phyloP scores from a whole-genome alignment of 2,888 invertebrate species.

The Temnothorax rugatulus region DNA sequence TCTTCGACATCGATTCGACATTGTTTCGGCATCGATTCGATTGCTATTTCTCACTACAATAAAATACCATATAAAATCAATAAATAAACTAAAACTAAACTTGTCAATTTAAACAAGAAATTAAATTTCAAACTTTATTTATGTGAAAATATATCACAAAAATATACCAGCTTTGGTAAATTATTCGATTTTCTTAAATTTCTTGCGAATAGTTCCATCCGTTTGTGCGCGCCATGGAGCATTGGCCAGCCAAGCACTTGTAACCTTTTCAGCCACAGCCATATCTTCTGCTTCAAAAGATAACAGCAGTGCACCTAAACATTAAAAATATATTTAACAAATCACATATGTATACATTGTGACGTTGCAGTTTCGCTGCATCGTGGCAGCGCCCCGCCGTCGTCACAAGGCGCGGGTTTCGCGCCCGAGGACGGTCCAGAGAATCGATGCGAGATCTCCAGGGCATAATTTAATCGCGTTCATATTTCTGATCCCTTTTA shows the following conservation, averaged over 20 bases:
- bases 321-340: not conserved
- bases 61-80: not conserved
- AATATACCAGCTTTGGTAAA: not conserved
- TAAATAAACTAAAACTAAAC: not conserved
- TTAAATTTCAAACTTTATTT: not conserved
- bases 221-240: constrained; percentile 1
- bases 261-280: not conserved
- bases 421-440: too few relatives aligned
- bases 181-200: not conserved
- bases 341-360: too few relatives aligned
- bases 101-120: not conserved
- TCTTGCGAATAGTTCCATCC: constrained; percentile 1
- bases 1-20: not conserved
- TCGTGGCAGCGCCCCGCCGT: too few relatives aligned
- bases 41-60: not conserved
- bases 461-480: too few relatives aligned
- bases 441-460: too few relatives aligned
- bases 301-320: not conserved
- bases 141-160: not conserved
- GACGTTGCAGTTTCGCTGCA: too few relatives aligned
- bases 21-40: too few relatives aligned
- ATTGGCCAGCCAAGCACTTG: not conserved
- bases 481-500: too few relatives aligned
- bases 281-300: not conserved
- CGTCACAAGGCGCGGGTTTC: too few relatives aligned